A percentile compares a stretch with the other conserved stretches of the same genome.
These are phyloP conservation scores for Lates calcarifer DNA, from an alignment of 2,113 vertebrate genomes.

Conservation along the genomic window DNA sequence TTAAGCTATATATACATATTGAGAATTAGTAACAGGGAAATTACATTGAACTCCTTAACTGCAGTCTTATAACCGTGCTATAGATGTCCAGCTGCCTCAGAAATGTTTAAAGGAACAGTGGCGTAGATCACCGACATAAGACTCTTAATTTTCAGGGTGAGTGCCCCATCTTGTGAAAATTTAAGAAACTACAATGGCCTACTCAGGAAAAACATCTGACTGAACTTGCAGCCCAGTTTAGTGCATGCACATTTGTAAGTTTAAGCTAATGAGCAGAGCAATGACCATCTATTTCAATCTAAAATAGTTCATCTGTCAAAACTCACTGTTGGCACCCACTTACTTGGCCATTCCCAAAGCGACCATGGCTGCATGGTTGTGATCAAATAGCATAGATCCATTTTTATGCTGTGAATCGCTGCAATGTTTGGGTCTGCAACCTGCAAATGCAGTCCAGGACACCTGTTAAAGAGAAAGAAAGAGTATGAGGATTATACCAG, in stretches of 20 bases:
- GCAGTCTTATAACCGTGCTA: too few relatives aligned
- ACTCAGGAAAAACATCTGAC: not conserved
- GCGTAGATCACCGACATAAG: not conserved
- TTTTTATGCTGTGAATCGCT: conserved; percentile 54
- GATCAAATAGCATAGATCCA: conserved; percentile 55
- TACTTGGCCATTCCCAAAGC: conserved; percentile 58
- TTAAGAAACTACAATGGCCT: conserved; percentile 48
- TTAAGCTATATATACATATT: too few relatives aligned
- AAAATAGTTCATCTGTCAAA: not conserved
- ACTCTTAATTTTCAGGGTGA: conserved; percentile 2
- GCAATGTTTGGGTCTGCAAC: conserved; percentile 40
- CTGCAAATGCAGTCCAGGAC: conserved; percentile 73
- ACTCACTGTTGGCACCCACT: not conserved
- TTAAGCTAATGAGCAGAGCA: not conserved
- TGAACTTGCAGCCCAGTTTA: not conserved
- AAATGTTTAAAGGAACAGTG: not conserved
- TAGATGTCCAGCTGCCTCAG: not conserved
- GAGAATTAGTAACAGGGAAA: not conserved
- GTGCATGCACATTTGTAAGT: not conserved
- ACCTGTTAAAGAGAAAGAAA: conserved; percentile 66
- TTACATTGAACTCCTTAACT: not conserved
- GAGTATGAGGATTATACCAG: not conserved
- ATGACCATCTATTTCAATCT: not conserved
- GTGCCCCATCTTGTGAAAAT: conserved; percentile 52
- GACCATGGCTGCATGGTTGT: conserved; percentile 11